phyloP scores from a whole-genome alignment of 2,797 vertebrate species.

The Trichosurus vulpecula region DNA sequence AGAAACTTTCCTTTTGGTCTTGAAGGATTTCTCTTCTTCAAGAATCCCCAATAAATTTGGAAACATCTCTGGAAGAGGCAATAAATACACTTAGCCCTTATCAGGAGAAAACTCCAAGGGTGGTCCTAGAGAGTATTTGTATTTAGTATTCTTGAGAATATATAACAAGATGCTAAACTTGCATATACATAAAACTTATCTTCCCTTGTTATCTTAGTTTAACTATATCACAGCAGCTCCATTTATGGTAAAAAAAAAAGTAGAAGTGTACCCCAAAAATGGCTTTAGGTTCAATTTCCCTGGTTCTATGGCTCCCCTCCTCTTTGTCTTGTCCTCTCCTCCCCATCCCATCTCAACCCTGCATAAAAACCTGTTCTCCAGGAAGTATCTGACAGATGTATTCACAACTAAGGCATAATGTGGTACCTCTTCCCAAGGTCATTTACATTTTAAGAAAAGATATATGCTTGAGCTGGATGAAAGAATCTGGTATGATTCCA shows the following conservation, averaged over 20 bases:
- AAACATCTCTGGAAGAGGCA: background rate
- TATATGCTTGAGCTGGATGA: background rate
- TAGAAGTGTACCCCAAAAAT: background rate
- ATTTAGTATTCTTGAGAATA: background rate
- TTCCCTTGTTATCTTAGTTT: background rate
- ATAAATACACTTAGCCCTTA: background rate
- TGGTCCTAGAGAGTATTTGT: background rate
- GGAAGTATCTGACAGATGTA: background rate
- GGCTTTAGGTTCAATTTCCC: background rate
- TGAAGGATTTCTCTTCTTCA: background rate
- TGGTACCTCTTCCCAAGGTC: background rate
- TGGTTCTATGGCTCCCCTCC: background rate
- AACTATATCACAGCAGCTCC: background rate
- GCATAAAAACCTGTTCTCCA: background rate
- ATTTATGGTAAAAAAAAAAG: background rate
- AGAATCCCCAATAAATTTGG: background rate
- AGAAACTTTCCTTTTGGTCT: background rate
- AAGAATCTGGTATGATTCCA: background rate
- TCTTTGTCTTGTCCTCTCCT: background rate
- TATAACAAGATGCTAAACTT: background rate
- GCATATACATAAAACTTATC: background rate
- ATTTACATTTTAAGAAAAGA: background rate
- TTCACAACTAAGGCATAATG: background rate
- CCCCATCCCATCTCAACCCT: background rate
- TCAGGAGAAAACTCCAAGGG: background rate